Conservation (phyloP, 2,113 vertebrate species). For the Odontesthes bonariensis region DNA sequence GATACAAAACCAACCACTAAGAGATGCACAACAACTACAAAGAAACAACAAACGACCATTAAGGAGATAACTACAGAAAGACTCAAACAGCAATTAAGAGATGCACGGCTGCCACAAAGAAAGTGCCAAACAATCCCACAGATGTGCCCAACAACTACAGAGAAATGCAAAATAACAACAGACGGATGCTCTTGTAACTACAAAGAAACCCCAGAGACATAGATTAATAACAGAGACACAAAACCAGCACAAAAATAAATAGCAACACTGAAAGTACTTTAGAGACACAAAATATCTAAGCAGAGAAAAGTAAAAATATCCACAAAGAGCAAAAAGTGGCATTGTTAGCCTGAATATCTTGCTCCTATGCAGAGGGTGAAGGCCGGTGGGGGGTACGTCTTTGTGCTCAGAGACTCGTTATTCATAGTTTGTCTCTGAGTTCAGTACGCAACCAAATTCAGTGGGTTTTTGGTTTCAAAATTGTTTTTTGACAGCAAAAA, state of each 20-base stretch:
- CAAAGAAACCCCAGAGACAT: too few species aligned
- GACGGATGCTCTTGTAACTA: neutral
- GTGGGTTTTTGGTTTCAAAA: slow-evolving; percentile 7
- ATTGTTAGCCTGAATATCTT: too few species aligned
- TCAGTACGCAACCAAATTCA: neutral
- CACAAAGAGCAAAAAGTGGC: too few species aligned
- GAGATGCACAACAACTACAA: neutral
- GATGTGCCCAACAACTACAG: too few species aligned
- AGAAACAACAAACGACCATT: too few species aligned
- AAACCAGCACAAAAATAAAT: neutral
- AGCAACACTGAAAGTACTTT: too few species aligned
- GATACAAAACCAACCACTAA: too few species aligned
- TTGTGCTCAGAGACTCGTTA: neutral
- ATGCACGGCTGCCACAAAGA: neutral
- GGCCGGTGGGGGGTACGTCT: neutral
- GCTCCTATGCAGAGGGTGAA: too few species aligned
- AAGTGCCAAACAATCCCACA: neutral
- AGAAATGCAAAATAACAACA: neutral
- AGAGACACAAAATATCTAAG: too few species aligned
- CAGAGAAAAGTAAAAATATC: too few species aligned
- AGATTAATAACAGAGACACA: neutral
- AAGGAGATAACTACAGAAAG: neutral
- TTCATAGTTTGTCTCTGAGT: neutral
- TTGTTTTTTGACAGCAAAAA: slow-evolving; percentile 9
- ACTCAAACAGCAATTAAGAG: neutral